Percentiles rank a stretch among this genome's conserved stretches.
phyloP scores from a whole-genome alignment of 2,888 invertebrate genomes.

The Strigamia crassipes region DNA sequence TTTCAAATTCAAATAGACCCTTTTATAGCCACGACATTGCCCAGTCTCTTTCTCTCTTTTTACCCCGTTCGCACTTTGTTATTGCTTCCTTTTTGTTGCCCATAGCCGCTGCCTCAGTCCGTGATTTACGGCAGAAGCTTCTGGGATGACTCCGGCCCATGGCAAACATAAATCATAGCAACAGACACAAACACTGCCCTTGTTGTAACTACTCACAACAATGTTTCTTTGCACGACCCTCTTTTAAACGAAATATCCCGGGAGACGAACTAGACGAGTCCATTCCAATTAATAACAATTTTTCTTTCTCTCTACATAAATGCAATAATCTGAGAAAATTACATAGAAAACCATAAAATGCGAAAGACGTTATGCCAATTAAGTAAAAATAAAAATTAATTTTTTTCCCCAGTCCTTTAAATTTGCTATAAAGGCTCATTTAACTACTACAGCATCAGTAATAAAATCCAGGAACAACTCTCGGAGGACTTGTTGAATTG shows the following conservation, averaged over 20 bases:
- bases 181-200: slow-evolving; percentile 12
- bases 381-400: neutral
- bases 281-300: neutral
- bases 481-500: slow-evolving; percentile 16
- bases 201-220: slow-evolving; percentile 21
- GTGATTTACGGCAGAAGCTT: slow-evolving; percentile 41
- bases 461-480: slow-evolving; percentile 1
- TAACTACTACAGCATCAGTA: slow-evolving; percentile 16
- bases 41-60: neutral
- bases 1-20: slow-evolving; percentile 4
- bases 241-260: neutral
- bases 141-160: slow-evolving; percentile 43
- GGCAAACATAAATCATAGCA: slow-evolving; percentile 43
- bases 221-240: neutral
- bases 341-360: neutral
- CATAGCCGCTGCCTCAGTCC: slow-evolving; percentile 8
- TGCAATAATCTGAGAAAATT: neutral
- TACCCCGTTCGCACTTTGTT: slow-evolving; percentile 21
- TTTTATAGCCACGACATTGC: neutral
- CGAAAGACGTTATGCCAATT: neutral
- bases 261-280: neutral
- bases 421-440: slow-evolving; percentile 2
- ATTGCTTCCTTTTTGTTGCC: slow-evolving; percentile 12
- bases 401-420: neutral
- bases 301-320: neutral